A percentile compares a stretch with the other conserved stretches of the same genome.
These are phyloP conservation scores for Myripristis murdjan DNA, from an alignment of 2,797 vertebrate species.

Conservation along the genomic window DNA sequence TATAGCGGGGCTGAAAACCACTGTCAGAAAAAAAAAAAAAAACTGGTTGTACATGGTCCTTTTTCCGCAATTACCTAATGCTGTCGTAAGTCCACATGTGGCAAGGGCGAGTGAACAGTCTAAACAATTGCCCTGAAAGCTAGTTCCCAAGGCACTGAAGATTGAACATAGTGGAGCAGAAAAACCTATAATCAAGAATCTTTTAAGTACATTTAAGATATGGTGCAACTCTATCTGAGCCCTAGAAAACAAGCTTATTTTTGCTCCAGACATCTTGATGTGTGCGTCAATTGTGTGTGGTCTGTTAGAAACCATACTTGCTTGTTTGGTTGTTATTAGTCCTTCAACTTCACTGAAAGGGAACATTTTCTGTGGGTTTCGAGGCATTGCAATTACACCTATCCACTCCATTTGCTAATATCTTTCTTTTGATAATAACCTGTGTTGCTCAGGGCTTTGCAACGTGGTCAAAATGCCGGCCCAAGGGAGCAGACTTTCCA, in stretches of 20 bases:
- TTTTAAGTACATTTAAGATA: slow-evolving; percentile 34
- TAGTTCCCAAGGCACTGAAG: slow-evolving; percentile 22
- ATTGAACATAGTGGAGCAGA: slow-evolving; percentile 29
- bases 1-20: background rate
- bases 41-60: background rate
- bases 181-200: slow-evolving; percentile 23
- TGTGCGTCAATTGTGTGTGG: slow-evolving; percentile 72
- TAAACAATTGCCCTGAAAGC: slow-evolving; percentile 12
- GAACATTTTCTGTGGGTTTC: slow-evolving; percentile 73
- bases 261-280: slow-evolving; percentile 77
- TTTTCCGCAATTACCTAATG: slow-evolving; percentile 11
- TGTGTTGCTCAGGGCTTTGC: slow-evolving; percentile 61
- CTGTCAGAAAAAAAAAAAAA: background rate
- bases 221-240: slow-evolving; percentile 44
- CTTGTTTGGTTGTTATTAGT: slow-evolving; percentile 72
- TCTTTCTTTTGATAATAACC: slow-evolving; percentile 77
- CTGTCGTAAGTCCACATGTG: background rate
- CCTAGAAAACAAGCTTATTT: slow-evolving; percentile 62
- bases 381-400: slow-evolving; percentile 79
- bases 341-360: slow-evolving; percentile 70
- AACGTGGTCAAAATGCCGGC: slow-evolving; percentile 53
- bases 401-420: slow-evolving; percentile 77
- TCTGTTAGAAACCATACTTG: slow-evolving; percentile 59
- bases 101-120: background rate
- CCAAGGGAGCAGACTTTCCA: slow-evolving; percentile 51